These are phyloP conservation scores for Calcarius lapponicus DNA, from an alignment of 2,797 vertebrate species.

Conservation along the genomic window DNA sequence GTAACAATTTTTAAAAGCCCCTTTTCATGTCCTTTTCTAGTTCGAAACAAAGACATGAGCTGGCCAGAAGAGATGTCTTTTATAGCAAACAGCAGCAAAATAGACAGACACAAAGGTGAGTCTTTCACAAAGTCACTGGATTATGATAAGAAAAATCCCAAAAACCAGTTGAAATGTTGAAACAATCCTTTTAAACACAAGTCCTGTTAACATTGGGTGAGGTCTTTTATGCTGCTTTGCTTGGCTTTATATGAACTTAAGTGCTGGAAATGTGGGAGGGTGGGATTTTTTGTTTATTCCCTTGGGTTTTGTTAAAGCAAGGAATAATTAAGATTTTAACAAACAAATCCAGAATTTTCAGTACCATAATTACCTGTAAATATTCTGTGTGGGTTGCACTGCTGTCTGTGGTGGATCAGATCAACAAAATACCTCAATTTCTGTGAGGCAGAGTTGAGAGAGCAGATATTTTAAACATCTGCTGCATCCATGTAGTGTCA, in stretches of 20 bases:
- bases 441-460: not conserved
- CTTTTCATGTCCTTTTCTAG: conserved; percentile 72
- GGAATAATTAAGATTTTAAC: not conserved
- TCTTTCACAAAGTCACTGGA: not conserved
- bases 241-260: not conserved
- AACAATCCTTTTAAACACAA: not conserved
- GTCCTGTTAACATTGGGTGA: not conserved
- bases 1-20: not conserved
- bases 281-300: not conserved
- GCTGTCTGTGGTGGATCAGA: not conserved
- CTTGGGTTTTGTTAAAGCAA: not conserved
- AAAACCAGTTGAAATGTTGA: not conserved
- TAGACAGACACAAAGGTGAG: conserved; percentile 97
- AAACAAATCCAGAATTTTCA: not conserved
- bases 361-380: not conserved
- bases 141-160: not conserved
- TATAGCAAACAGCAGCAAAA: conserved; percentile 98
- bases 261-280: not conserved
- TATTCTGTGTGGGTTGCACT: not conserved
- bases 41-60: conserved; percentile 99
- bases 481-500: rapidly evolving
- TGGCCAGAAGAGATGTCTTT: conserved; percentile 99
- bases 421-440: not conserved
- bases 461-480: not conserved
- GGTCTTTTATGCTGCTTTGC: not conserved